Evolutionary conservation across 2,113 vertebrate species (phyloP).

Genomic region (Rafetus swinhoei): DNA sequence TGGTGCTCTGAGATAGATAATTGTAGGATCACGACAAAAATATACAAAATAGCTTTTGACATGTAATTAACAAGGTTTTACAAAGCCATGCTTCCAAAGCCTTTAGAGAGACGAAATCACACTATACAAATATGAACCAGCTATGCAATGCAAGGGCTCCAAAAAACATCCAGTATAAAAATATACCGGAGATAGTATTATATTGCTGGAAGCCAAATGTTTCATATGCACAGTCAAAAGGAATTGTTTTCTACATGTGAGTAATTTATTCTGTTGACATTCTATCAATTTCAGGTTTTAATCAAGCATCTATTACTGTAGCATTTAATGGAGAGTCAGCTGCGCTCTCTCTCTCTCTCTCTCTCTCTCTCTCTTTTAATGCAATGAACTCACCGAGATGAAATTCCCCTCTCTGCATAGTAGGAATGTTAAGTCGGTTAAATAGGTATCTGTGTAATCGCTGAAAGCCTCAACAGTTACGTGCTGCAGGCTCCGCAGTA

Average conservation of each 20-base stretch:
- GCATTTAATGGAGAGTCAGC: not conserved
- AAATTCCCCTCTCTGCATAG: not conserved
- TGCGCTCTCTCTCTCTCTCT: too few relatives aligned
- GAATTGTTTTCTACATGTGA: not conserved
- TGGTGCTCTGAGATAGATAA: not conserved
- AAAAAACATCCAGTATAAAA: not conserved
- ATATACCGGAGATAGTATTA: not conserved
- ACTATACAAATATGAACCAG: not conserved
- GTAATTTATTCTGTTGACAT: not conserved
- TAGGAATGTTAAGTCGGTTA: too few relatives aligned
- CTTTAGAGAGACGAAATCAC: not conserved
- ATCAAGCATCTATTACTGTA: not conserved
- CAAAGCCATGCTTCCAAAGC: not conserved
- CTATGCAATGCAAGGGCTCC: not conserved
- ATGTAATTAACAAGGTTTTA: not conserved
- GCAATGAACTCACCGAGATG: not conserved
- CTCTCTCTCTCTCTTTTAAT: not conserved
- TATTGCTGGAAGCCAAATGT: not conserved
- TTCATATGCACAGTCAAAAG: not conserved
- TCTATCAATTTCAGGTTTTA: not conserved
- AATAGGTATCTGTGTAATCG: too few relatives aligned
- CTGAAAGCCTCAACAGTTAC: too few relatives aligned
- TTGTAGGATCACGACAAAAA: not conserved
- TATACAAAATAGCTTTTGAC: not conserved
- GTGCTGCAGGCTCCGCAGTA: too few relatives aligned